Base-by-base conservation (phyloP, 2,113 vertebrate genomes). In the Myrmophylax atrothorax region DNA sequence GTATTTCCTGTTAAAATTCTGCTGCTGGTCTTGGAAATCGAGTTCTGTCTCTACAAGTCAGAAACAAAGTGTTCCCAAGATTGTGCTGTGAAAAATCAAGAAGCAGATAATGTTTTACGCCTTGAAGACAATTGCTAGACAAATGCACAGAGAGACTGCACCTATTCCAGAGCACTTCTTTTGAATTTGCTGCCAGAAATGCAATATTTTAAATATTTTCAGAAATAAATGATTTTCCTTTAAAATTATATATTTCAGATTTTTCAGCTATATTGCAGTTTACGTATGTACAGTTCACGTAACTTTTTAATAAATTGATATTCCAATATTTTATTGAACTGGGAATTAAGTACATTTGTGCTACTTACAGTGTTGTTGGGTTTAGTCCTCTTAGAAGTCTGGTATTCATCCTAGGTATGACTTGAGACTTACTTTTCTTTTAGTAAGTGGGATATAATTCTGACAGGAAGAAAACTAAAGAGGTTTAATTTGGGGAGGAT, bases 171-270 rank as follows among this genome's bases (percentile, higher is more conserved):
- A 96, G 95, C 97, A 96, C 96, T 96, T 97, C 78, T 74, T 93
- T 94, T 84, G 92, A 97, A 94, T 96, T 93, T 96, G 86, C 83
- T 95, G 97, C 96, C 97, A 97, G 96, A 97, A 97, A 97, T 95
- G 97, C 95, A 97, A 96, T 98, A 97, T 98, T 98, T 97, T 98
- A 98, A 98, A 94, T 97, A 97, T 91, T 98, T 98, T 97, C 94
- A 94, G 78, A 97, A 96, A 97, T 88, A 95, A 98, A 93, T 97
- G 93, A 97, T 97, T 96, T 94, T 95, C 77, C 56, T 98, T 97
- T 97, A 93, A 96, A 94, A 93, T 95, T 96, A 97, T 97, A 95
- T 98, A 98, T 97, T 97, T 95, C 97, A 97, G 96, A 96, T 97
- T 97, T 97, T 97, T 97, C 97, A 97, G 58, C 92, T 97, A 78